Evolutionary conservation across 2,113 vertebrate species (phyloP).

Genomic region (Paramisgurnus dabryanus): DNA sequence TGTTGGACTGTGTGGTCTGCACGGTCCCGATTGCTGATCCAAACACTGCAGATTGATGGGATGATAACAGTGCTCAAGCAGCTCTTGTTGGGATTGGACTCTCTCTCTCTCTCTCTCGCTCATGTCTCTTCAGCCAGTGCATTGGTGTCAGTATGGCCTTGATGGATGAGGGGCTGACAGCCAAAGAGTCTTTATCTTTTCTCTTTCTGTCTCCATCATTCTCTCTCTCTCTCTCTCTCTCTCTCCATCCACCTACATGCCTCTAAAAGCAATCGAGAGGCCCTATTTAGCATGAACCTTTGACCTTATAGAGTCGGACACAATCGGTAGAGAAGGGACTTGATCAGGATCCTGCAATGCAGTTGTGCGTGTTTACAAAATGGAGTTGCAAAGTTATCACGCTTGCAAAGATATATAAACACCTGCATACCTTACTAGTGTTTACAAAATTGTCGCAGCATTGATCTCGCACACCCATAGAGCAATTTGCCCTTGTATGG

Average conservation of each 20-base stretch:
- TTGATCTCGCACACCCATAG: not conserved
- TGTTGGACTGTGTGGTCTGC: conserved; percentile 21
- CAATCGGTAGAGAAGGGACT: conserved; percentile 61
- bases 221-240: not conserved
- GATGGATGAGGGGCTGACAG: conserved; percentile 62
- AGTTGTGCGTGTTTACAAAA: not conserved
- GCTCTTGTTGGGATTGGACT: conserved; percentile 42
- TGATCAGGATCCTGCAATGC: not conserved
- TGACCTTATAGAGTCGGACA: conserved; percentile 70
- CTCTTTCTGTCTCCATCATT: conserved; percentile 35
- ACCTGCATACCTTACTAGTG: not conserved
- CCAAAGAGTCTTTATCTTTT: conserved; percentile 42
- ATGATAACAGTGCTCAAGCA: conserved; percentile 36
- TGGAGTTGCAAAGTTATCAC: not conserved
- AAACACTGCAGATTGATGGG: conserved; percentile 39
- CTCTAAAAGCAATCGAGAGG: conserved; percentile 66
- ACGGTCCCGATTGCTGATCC: conserved; percentile 23
- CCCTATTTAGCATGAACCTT: conserved; percentile 70
- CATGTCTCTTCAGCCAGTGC: conserved; percentile 62
- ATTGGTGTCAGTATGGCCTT: conserved; percentile 69
- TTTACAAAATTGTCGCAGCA: not conserved
- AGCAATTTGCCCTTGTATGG: not conserved
- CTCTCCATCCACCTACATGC: conserved; percentile 69
- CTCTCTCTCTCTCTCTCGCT: conserved; percentile 21
- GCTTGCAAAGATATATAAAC: not conserved